Base-by-base conservation (phyloP, 2,113 vertebrate genomes). In the Mus musculus region DNA sequence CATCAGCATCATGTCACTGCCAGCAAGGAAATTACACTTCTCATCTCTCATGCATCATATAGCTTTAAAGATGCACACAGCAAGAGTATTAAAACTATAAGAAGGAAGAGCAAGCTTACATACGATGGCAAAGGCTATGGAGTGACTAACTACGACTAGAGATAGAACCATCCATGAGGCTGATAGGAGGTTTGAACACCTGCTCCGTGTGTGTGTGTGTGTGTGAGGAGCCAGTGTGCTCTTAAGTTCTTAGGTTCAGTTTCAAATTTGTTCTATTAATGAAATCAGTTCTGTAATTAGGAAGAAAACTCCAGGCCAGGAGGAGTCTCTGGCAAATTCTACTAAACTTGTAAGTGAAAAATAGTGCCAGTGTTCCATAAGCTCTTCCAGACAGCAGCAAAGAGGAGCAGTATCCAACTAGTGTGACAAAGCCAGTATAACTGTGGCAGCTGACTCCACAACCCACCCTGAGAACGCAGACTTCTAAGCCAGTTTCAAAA, bases 241-340 rank as follows among this genome's bases (percentile, higher is more conserved):
- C n/a, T 75, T 52, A 46, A 42, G 36, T 33, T 77, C 33, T 67
- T 42, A 5, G 22, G 46, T 63, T 9, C 22, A 22, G 24, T 78
- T 93, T 69, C n/a, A 77, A 71, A 82, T 36, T 33, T 33, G 49
- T 91, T 52, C 67, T 63, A 61, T 36, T 92, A 19, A 92, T 76
- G 30, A 96, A 91, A 89, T 33, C 52, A 46, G 81, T 63, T 81
- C 65, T 91, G 1, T 89, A 86, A 86, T 84, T 84, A 90, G 56
- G 59, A 78, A 89, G 77, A 75, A 84, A 81, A 59, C 10, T 82
- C 42, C 42, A 26, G 16, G 52, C 52, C 39, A 56, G 2, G 81
- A 30, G 22, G 42, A 92, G 61, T 54, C 86, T 77, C 30, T 59
- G 30, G 75, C 46, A 87, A 71, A 90, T 73, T 86, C 78, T 78